Conservation (phyloP, 2,888 invertebrate genomes). For the Amphipyra berbera region DNA sequence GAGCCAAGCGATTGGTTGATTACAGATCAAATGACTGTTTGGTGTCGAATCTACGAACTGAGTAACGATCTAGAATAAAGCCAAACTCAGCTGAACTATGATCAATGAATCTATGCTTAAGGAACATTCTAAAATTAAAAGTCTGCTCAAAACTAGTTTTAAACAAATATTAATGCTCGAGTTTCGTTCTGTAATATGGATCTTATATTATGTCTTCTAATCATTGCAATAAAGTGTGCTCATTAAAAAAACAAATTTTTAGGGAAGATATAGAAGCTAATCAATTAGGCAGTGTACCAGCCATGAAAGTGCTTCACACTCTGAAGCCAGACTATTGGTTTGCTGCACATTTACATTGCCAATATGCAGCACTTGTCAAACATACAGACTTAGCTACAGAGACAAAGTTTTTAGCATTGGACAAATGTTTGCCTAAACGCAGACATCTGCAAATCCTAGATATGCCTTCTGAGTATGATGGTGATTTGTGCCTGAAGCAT, state of each 20-base stretch:
- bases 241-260: constrained; percentile 66
- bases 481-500: constrained; percentile 91
- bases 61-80: too few relatives aligned
- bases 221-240: neutral
- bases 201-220: too few relatives aligned
- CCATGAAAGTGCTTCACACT: constrained; percentile 94
- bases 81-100: too few relatives aligned
- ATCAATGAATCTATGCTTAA: too few relatives aligned
- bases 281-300: constrained; percentile 96
- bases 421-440: constrained; percentile 97
- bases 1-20: too few relatives aligned
- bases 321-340: constrained; percentile 98
- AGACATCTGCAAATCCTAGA: constrained; percentile 96
- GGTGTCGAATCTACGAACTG: too few relatives aligned
- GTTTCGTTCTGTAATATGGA: too few relatives aligned
- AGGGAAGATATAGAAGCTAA: constrained; percentile 95
- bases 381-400: constrained; percentile 89
- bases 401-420: constrained; percentile 97
- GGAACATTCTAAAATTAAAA: too few relatives aligned
- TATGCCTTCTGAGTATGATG: constrained; percentile 88
- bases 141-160: too few relatives aligned
- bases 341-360: constrained; percentile 98
- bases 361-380: constrained; percentile 96
- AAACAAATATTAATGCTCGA: too few relatives aligned
- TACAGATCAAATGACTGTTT: too few relatives aligned